phyloP scores from a whole-genome alignment of 1,140 invertebrate genomes.

The Hypothenemus hampei region DNA sequence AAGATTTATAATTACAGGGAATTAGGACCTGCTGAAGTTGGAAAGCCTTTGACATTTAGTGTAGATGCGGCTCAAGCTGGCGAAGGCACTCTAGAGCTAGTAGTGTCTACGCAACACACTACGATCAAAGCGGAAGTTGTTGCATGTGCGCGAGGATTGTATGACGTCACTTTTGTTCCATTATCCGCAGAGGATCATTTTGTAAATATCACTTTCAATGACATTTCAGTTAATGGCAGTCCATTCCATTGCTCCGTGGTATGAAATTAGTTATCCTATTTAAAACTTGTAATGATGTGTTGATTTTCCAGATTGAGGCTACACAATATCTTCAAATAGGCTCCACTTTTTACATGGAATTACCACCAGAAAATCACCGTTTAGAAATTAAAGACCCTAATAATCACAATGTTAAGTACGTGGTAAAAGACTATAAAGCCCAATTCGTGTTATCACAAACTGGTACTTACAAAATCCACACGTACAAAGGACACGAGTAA shows the following conservation, averaged over 20 bases:
- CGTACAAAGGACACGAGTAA: slow-evolving; percentile 38
- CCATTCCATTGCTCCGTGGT: slow-evolving; percentile 70
- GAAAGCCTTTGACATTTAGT: slow-evolving; percentile 82
- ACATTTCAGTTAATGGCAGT: slow-evolving; percentile 85
- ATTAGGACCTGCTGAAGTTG: slow-evolving; percentile 60
- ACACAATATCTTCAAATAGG: slow-evolving; percentile 49
- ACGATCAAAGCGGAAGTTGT: slow-evolving; percentile 80
- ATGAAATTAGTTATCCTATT: background rate
- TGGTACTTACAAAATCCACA: slow-evolving; percentile 42
- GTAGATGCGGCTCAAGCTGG: slow-evolving; percentile 95
- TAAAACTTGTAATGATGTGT: background rate
- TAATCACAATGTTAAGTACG: slow-evolving; percentile 42
- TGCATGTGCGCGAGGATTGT: slow-evolving; percentile 83
- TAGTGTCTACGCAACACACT: slow-evolving; percentile 85
- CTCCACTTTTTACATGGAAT: slow-evolving; percentile 52
- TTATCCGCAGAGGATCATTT: slow-evolving; percentile 84
- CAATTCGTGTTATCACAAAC: slow-evolving; percentile 41
- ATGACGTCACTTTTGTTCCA: slow-evolving; percentile 96
- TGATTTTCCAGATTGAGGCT: slow-evolving; percentile 43
- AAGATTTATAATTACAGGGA: slow-evolving; percentile 42
- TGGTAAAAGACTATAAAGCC: slow-evolving; percentile 39
- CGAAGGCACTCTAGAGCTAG: slow-evolving; percentile 90
- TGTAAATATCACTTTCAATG: slow-evolving; percentile 96
- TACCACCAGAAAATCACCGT: slow-evolving; percentile 43
- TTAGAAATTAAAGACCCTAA: slow-evolving; percentile 43